Conservation (phyloP, 2,888 invertebrate species). For the Sphinx pinastri region DNA sequence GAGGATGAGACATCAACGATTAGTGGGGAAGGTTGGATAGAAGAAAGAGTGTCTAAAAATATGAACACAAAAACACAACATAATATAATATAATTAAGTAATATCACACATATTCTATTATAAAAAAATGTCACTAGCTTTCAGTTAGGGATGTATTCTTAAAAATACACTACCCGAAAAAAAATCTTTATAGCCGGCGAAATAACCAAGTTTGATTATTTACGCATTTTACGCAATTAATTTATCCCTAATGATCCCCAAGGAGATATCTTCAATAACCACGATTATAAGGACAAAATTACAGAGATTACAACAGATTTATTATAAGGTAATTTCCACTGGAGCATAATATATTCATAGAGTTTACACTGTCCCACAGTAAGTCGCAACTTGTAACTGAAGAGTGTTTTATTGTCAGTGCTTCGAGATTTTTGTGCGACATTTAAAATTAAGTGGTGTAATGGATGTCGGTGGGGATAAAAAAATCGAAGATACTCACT, state of each 20-base stretch:
- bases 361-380: conserved; percentile 49
- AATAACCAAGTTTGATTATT: background rate
- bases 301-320: conserved; percentile 23
- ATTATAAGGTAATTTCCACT: conserved; percentile 47
- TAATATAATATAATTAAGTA: too few species aligned
- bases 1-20: too few species aligned
- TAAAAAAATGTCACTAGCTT: too few species aligned
- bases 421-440: conserved; percentile 1
- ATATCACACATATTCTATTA: too few species aligned
- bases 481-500: too few species aligned
- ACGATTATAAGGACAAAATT: conserved; percentile 18
- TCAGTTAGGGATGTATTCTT: too few species aligned
- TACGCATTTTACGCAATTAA: background rate
- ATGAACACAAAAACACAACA: too few species aligned
- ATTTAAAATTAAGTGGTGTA: background rate
- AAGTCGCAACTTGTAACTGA: conserved; percentile 32
- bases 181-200: too few species aligned
- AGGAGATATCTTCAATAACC: background rate
- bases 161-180: too few species aligned
- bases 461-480: background rate
- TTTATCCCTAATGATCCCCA: background rate
- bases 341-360: conserved; percentile 65
- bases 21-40: too few species aligned
- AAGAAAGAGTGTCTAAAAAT: too few species aligned
- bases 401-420: conserved; percentile 1